These are phyloP conservation scores for Eupithecia insigniata DNA, from an alignment of 2,888 invertebrate species.

Conservation along the genomic window DNA sequence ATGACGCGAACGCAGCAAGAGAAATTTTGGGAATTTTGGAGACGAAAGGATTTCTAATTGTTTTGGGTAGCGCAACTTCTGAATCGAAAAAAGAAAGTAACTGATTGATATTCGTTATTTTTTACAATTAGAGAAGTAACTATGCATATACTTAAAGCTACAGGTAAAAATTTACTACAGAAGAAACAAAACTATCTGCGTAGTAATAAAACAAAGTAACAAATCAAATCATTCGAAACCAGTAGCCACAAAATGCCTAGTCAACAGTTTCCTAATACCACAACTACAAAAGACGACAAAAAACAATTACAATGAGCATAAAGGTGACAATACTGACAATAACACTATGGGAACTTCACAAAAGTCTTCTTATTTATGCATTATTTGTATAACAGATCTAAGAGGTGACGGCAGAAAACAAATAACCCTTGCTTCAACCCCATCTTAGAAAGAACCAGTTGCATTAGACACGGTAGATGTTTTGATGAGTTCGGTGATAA, in stretches of 20 bases:
- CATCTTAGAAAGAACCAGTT: slow-evolving; percentile 56
- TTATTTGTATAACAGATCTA: slow-evolving; percentile 78
- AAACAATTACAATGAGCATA: slow-evolving; percentile 71
- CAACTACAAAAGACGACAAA: slow-evolving; percentile 54
- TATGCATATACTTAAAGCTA: not conserved
- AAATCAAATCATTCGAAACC: slow-evolving; percentile 20
- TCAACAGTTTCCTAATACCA: slow-evolving; percentile 63
- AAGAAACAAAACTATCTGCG: not conserved
- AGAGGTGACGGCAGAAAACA: slow-evolving; percentile 80
- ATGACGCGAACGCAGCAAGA: slow-evolving; percentile 68
- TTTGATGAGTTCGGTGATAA: slow-evolving; percentile 12
- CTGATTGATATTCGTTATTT: not conserved
- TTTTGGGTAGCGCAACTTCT: slow-evolving; percentile 41
- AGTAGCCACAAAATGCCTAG: slow-evolving; percentile 54
- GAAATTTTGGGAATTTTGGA: slow-evolving; percentile 72
- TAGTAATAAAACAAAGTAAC: not conserved
- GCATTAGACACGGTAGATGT: slow-evolving; percentile 43
- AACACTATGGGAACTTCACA: slow-evolving; percentile 72
- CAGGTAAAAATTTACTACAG: not conserved
- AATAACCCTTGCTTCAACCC: slow-evolving; percentile 75
- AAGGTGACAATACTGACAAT: slow-evolving; percentile 79
- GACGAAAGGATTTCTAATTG: slow-evolving; percentile 58
- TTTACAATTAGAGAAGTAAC: not conserved
- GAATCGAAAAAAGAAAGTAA: not conserved
- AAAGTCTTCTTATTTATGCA: slow-evolving; percentile 75